These are phyloP conservation scores for Falco biarmicus DNA, from an alignment of 2,797 vertebrate species.

Conservation along the genomic window DNA sequence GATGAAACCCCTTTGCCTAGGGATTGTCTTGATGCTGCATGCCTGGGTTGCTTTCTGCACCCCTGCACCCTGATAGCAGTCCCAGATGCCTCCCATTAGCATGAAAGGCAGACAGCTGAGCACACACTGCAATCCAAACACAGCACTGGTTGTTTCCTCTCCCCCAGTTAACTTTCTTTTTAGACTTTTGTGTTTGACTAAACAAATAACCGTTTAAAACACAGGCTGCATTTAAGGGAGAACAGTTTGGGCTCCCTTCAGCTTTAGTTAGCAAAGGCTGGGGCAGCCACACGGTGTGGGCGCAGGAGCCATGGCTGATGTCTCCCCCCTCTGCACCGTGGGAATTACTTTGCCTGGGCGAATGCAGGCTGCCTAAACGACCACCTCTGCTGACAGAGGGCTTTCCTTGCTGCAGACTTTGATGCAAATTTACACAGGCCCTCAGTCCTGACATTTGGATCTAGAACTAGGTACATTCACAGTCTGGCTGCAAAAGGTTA, in stretches of 20 bases:
- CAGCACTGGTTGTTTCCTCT: not conserved
- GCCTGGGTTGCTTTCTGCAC: not conserved
- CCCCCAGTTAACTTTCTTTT: not conserved
- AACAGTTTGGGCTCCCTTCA: not conserved
- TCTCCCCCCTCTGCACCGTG: fast-evolving
- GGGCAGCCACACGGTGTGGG: fast-evolving
- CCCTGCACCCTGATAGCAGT: not conserved
- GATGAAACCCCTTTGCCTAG: not conserved
- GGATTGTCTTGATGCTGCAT: fast-evolving
- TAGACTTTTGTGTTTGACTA: not conserved
- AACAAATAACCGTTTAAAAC: not conserved
- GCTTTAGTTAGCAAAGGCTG: not conserved
- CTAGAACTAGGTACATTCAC: not conserved
- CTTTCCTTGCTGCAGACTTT: not conserved
- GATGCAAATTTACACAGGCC: not conserved
- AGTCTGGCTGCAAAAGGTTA: not conserved
- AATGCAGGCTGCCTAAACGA: not conserved
- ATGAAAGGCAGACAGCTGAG: conserved; percentile 39
- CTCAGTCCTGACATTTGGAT: not conserved
- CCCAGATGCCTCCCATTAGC: not conserved
- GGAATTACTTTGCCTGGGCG: not conserved
- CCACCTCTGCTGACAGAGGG: not conserved
- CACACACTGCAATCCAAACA: conserved; percentile 16
- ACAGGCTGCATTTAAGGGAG: not conserved
- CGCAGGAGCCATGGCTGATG: not conserved